Percentiles rank a stretch among this genome's conserved stretches.
These are phyloP conservation scores for Diadophis punctatus DNA, from an alignment of 2,113 vertebrate genomes.

Conservation along the genomic window DNA sequence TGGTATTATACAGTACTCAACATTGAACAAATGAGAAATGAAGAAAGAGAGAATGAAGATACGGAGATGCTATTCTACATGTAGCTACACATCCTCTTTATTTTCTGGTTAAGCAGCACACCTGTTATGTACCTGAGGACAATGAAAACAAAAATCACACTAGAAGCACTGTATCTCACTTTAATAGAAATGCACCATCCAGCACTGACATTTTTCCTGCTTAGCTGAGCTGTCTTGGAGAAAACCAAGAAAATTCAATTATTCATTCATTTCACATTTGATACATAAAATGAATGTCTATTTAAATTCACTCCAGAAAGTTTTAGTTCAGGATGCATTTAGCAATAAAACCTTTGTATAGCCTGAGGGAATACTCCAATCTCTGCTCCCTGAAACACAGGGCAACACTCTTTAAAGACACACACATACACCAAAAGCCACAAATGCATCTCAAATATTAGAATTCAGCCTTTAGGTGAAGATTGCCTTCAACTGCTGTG, in stretches of 20 bases:
- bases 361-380: slow-evolving; percentile 5
- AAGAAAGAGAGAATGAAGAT: not conserved
- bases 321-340: slow-evolving; percentile 23
- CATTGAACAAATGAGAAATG: not conserved
- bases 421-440: not conserved
- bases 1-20: not conserved
- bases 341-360: slow-evolving; percentile 17
- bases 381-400: slow-evolving; percentile 11
- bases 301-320: slow-evolving; percentile 19
- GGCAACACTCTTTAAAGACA: not conserved
- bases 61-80: not conserved
- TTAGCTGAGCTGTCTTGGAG: not conserved
- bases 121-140: too few relatives aligned
- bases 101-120: too few relatives aligned
- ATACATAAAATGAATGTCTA: not conserved
- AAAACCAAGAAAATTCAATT: not conserved
- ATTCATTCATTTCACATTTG: slow-evolving; percentile 21
- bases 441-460: not conserved
- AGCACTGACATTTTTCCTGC: not conserved
- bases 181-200: not conserved
- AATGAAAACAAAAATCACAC: too few relatives aligned
- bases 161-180: not conserved
- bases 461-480: slow-evolving; percentile 1
- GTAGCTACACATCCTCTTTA: not conserved
- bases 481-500: not conserved